A percentile compares a stretch with the other conserved stretches of the same genome.
Evolutionary conservation across 2,113 vertebrate genomes (phyloP).

Genomic region (Oenanthe oenanthe): DNA sequence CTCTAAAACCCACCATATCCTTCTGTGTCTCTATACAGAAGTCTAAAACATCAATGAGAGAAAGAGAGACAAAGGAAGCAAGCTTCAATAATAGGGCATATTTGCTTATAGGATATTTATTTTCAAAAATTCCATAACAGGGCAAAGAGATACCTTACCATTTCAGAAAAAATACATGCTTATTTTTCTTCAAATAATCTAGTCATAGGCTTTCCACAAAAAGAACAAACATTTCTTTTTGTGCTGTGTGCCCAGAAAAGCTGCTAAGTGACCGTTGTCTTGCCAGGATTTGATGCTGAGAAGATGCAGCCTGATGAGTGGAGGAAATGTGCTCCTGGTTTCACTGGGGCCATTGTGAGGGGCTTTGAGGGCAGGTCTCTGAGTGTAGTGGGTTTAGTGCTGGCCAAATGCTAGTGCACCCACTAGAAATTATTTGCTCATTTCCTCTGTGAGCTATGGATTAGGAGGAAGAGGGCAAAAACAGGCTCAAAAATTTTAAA

Average conservation of each 20-base stretch:
- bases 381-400: too few relatives aligned
- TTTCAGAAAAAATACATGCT: background rate
- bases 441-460: too few relatives aligned
- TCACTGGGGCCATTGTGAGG: background rate
- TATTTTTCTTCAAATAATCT: background rate
- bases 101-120: background rate
- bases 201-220: background rate
- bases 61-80: background rate
- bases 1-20: background rate
- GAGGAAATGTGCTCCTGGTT: background rate
- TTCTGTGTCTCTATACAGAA: background rate
- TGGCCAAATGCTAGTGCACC: too few relatives aligned
- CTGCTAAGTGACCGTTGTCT: fast-evolving
- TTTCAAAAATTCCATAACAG: background rate
- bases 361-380: background rate
- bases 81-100: background rate
- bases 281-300: background rate
- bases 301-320: background rate
- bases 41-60: background rate
- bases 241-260: background rate
- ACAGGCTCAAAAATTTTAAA: too few relatives aligned
- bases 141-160: background rate
- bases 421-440: too few relatives aligned
- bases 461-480: too few relatives aligned
- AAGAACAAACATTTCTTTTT: background rate